Percentiles rank a stretch among this genome's conserved stretches.
phyloP scores from a whole-genome alignment of 2,888 invertebrate genomes.

The Seira ritae region DNA sequence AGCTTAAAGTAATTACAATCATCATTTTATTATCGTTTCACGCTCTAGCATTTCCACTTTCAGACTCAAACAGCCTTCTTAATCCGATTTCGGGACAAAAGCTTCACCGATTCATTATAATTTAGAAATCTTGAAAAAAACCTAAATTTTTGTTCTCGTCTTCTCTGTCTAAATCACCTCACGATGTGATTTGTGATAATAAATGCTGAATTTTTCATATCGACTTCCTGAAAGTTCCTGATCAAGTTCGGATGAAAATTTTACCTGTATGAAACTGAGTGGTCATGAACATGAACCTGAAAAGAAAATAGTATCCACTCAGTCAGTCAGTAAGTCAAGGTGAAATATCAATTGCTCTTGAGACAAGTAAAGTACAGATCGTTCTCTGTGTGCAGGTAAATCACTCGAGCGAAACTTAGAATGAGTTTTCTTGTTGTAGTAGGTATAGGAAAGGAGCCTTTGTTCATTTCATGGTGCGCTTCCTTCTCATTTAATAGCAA shows the following conservation, averaged over 20 bases:
- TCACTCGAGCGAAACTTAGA: slow-evolving; percentile 11
- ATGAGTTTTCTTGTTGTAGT: neutral
- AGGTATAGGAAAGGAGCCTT: neutral
- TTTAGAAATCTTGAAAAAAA: no score
- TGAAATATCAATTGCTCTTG: neutral
- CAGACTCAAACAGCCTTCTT: slow-evolving; percentile 23
- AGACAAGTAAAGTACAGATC: neutral
- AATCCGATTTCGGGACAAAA: no score
- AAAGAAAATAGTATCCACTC: neutral
- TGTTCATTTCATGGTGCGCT: neutral
- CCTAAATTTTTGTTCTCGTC: no score
- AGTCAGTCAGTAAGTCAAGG: slow-evolving; percentile 4
- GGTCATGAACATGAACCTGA: neutral
- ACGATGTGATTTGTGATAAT: no score
- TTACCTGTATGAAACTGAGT: neutral
- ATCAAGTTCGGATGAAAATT: no score
- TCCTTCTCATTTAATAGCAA: neutral
- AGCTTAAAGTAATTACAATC: slow-evolving; percentile 3
- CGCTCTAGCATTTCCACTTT: slow-evolving; percentile 43
- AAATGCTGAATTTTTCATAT: no score
- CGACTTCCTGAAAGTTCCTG: no score
- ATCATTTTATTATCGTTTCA: slow-evolving; percentile 5
- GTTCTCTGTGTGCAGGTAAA: neutral
- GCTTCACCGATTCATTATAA: no score
- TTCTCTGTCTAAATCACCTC: no score